A percentile compares a stretch with the other conserved stretches of the same genome.
Conservation (phyloP, 2,888 invertebrate genomes). For the Hydropsyche betteni region DNA sequence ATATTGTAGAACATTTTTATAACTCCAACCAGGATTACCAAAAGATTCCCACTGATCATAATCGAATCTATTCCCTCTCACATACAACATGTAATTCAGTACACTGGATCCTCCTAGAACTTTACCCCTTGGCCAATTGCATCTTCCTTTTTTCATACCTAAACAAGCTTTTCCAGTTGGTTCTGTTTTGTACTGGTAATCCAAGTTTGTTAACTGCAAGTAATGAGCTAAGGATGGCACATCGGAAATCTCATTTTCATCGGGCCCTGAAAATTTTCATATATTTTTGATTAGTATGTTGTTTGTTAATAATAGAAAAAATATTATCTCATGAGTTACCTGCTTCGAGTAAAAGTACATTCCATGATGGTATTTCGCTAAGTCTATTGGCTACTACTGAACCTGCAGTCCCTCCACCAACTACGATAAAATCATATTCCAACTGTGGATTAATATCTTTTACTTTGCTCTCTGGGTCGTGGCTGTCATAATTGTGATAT, state of each 20-base stretch:
- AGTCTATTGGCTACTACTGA: slow-evolving; percentile 86
- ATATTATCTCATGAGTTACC: slow-evolving; percentile 55
- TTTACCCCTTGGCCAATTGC: slow-evolving; percentile 90
- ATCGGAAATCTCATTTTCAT: slow-evolving; percentile 88
- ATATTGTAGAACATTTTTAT: slow-evolving; percentile 83
- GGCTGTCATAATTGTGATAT: slow-evolving; percentile 80
- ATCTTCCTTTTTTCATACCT: slow-evolving; percentile 82
- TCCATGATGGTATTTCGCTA: slow-evolving; percentile 80
- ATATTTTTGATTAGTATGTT: neutral
- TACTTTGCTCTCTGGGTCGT: slow-evolving; percentile 83
- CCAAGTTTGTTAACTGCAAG: slow-evolving; percentile 83
- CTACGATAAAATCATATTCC: slow-evolving; percentile 86
- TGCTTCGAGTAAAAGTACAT: slow-evolving; percentile 81
- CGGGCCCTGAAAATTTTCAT: slow-evolving; percentile 70
- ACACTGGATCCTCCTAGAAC: slow-evolving; percentile 89
- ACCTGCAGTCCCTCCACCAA: slow-evolving; percentile 90
- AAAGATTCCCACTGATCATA: slow-evolving; percentile 88
- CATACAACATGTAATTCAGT: slow-evolving; percentile 91
- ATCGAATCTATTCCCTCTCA: slow-evolving; percentile 83
- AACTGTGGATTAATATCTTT: slow-evolving; percentile 73
- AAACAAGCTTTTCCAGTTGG: slow-evolving; percentile 82
- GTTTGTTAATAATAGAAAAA: neutral
- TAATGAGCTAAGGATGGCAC: slow-evolving; percentile 89
- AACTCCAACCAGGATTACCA: slow-evolving; percentile 91
- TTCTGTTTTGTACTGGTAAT: slow-evolving; percentile 91